These are phyloP conservation scores for Rhagoletis pomonella DNA, from an alignment of 1,140 invertebrate species.

Conservation along the genomic window DNA sequence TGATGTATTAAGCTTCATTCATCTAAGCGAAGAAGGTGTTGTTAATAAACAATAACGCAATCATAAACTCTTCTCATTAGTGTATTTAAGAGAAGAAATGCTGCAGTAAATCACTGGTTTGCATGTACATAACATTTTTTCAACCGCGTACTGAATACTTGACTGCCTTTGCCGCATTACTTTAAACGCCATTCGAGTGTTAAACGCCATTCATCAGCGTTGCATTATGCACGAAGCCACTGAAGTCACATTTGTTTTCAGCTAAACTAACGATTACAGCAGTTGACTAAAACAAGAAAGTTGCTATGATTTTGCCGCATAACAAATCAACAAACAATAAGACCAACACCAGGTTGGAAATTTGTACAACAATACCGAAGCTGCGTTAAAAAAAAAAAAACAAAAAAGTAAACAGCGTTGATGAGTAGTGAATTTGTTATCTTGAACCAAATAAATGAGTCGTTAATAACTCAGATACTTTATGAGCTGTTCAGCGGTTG, in stretches of 20 bases:
- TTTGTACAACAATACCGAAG: background rate
- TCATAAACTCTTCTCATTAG: too few relatives aligned
- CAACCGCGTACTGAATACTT: too few relatives aligned
- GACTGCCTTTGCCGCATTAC: background rate
- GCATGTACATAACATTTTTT: too few relatives aligned
- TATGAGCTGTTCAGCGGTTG: constrained; percentile 60
- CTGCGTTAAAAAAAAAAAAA: too few relatives aligned
- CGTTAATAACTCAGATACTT: constrained; percentile 67
- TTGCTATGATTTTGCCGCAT: constrained; percentile 70
- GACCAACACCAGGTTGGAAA: background rate
- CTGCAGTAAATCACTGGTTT: too few relatives aligned
- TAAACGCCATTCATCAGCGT: background rate
- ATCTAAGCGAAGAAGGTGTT: too few relatives aligned
- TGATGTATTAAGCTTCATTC: too few relatives aligned
- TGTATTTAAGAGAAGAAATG: too few relatives aligned
- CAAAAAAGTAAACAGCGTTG: constrained; percentile 16
- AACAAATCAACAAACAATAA: constrained; percentile 56
- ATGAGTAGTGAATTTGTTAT: constrained; percentile 22
- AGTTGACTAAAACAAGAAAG: constrained; percentile 58
- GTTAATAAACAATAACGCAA: too few relatives aligned
- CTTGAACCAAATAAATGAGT: constrained; percentile 54
- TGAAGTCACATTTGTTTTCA: constrained; percentile 15
- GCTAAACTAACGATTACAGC: constrained; percentile 53
- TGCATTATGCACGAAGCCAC: constrained; percentile 8
- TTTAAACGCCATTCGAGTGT: background rate